Conservation (phyloP, 2,888 invertebrate species). For the Heliconius charithonia region DNA sequence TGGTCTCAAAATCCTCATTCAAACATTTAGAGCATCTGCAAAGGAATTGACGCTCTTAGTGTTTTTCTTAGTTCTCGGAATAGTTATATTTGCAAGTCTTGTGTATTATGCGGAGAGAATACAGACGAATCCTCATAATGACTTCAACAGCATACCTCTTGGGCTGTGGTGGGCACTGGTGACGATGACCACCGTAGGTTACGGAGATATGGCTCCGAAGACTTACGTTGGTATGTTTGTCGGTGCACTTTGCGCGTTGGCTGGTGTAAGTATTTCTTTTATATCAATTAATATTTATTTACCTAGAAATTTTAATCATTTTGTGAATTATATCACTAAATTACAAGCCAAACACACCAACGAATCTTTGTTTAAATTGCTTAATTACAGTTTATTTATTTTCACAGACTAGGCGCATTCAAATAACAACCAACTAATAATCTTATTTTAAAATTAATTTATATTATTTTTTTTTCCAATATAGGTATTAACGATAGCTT, state of each 20-base stretch:
- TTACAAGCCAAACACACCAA: background rate
- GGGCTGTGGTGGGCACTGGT: conserved; percentile 99
- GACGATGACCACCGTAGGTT: conserved; percentile 99
- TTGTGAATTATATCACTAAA: background rate
- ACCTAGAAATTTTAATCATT: background rate
- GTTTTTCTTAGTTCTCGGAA: conserved; percentile 98
- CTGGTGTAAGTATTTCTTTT: conserved; percentile 89
- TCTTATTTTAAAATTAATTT: background rate
- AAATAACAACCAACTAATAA: background rate
- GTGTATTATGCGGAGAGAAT: conserved; percentile 99
- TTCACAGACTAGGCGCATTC: background rate
- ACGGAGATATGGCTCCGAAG: conserved; percentile 99
- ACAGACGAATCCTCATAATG: conserved; percentile 97
- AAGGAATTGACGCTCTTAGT: conserved; percentile 98
- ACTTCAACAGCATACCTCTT: conserved; percentile 98
- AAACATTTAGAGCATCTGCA: conserved; percentile 98
- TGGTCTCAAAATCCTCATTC: conserved; percentile 98
- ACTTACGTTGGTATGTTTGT: conserved; percentile 99
- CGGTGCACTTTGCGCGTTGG: conserved; percentile 98
- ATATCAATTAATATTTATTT: background rate
- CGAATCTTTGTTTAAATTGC: background rate
- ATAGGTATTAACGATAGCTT: conserved; percentile 94
- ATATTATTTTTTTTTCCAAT: background rate
- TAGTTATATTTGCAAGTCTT: conserved; percentile 98
- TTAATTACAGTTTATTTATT: background rate